Evolutionary conservation across 2,113 vertebrate species (phyloP).

Genomic region (Acrocephalus arundinaceus): DNA sequence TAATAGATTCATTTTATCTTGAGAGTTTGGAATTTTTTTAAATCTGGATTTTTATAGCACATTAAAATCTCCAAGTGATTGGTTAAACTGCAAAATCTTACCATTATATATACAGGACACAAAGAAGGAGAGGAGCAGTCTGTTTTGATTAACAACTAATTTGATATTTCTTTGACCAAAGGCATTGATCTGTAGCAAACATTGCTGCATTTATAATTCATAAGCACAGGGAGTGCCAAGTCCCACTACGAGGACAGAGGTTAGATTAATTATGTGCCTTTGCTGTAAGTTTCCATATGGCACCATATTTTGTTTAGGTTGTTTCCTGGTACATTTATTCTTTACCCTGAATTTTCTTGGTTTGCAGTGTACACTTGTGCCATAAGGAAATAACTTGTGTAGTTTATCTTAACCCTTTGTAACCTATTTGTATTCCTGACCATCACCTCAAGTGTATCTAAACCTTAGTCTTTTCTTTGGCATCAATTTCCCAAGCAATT

Average conservation of each 20-base stretch:
- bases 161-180: background rate
- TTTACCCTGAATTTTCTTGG: background rate
- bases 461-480: background rate
- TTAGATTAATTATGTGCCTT: slow-evolving; percentile 1
- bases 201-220: slow-evolving; percentile 34
- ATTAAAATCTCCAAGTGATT: background rate
- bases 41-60: background rate
- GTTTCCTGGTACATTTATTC: background rate
- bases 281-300: slow-evolving; percentile 1
- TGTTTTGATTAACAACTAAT: slow-evolving; percentile 1
- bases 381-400: background rate
- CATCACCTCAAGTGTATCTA: background rate
- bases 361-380: background rate
- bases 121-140: background rate
- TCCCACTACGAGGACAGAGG: background rate
- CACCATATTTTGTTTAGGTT: background rate
- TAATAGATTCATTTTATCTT: background rate
- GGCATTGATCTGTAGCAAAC: background rate
- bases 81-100: background rate
- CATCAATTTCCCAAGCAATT: background rate
- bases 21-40: background rate
- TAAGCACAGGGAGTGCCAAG: slow-evolving; percentile 7
- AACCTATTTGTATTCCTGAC: background rate
- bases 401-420: background rate
- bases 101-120: background rate